phyloP scores from a whole-genome alignment of 2,797 vertebrate species.

The Sphenodon punctatus region DNA sequence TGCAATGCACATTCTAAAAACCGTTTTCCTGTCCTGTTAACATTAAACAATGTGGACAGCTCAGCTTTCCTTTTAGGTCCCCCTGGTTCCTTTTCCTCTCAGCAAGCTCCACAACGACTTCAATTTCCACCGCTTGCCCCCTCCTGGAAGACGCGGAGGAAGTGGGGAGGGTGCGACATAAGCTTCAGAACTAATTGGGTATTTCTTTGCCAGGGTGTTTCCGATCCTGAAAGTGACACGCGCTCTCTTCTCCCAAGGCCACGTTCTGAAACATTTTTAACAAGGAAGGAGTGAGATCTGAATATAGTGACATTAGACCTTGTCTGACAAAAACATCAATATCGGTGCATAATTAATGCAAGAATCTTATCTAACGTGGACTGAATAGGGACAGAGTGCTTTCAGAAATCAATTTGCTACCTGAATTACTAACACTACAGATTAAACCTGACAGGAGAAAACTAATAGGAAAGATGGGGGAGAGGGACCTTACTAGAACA shows the following conservation, averaged over 20 bases:
- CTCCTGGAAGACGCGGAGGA: not conserved
- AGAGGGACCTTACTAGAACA: not conserved
- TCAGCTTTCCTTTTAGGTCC: constrained; percentile 42
- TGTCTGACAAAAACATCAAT: constrained; percentile 77
- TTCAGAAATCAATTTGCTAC: constrained; percentile 79
- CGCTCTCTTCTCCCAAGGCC: constrained; percentile 65
- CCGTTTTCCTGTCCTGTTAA: constrained; percentile 44
- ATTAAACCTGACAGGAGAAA: constrained; percentile 73
- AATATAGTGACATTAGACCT: constrained; percentile 74
- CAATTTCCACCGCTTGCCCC: not conserved
- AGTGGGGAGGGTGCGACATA: not conserved
- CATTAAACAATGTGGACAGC: not conserved
- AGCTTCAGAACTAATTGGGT: constrained; percentile 56
- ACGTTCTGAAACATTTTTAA: constrained; percentile 69
- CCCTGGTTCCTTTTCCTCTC: not conserved
- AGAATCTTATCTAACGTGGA: constrained; percentile 61
- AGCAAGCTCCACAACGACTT: not conserved
- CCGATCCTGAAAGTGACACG: constrained; percentile 55
- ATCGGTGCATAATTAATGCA: constrained; percentile 79
- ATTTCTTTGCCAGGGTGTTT: constrained; percentile 50
- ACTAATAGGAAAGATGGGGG: not conserved
- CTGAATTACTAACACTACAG: constrained; percentile 75
- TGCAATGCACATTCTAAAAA: not conserved
- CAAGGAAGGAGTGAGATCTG: constrained; percentile 68
- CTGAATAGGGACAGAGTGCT: constrained; percentile 71